phyloP scores from a whole-genome alignment of 2,797 vertebrate genomes.

The Lerista edwardsae region DNA sequence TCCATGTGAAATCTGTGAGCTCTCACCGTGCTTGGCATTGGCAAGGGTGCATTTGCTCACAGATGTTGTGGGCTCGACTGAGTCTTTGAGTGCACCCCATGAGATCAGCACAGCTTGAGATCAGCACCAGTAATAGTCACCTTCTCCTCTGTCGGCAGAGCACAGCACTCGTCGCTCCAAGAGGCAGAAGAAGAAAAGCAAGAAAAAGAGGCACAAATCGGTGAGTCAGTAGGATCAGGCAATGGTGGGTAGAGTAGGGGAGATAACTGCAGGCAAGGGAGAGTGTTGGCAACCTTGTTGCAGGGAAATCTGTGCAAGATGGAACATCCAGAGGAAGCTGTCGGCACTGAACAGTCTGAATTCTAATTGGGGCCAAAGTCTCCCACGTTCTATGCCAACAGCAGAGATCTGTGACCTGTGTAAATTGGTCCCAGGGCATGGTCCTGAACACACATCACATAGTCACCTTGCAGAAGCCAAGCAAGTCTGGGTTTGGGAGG shows the following conservation, averaged over 20 bases:
- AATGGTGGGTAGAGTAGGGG: not conserved
- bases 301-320: not conserved
- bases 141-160: conserved; percentile 55
- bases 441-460: not conserved
- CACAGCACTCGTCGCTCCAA: conserved; percentile 76
- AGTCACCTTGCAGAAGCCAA: too few species aligned
- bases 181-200: conserved; percentile 79
- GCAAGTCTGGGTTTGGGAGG: not conserved
- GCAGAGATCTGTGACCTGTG: not conserved
- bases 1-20: too few species aligned
- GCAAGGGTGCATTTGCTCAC: too few species aligned
- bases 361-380: not conserved
- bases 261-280: too few species aligned
- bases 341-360: not conserved
- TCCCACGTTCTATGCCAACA: not conserved
- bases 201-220: conserved; percentile 79
- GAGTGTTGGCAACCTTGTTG: not conserved
- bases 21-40: too few species aligned
- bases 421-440: not conserved
- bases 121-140: not conserved
- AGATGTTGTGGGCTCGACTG: not conserved
- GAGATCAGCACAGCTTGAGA: too few species aligned
- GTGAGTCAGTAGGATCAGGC: conserved; percentile 57
- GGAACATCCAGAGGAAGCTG: not conserved
- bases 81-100: not conserved